Base-by-base conservation (phyloP, 1,140 invertebrate genomes). In the Proctacanthus coquilletti region DNA sequence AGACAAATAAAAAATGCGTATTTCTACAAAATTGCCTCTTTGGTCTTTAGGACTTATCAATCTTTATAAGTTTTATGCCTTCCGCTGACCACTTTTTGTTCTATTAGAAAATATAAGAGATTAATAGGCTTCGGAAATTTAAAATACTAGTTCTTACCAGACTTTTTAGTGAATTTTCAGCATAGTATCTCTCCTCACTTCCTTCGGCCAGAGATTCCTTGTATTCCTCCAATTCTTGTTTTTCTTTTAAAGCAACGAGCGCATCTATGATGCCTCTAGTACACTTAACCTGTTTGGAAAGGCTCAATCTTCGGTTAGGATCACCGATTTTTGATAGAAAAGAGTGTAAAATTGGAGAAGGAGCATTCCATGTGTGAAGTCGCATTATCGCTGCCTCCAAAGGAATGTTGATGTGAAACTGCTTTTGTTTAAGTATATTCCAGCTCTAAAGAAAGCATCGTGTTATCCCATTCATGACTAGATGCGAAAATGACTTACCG, bases 381-480 rank as follows among this genome's bases (percentile, higher is more conserved):
- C 57, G 46, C 1, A 52, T 40, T 10, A 60, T 47, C 5, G 53
- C 56, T 11, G 47, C 27, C 0, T 54, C 41, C n/a, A 60, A 35
- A 17, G 59, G 49, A 14, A 60, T 52, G 33, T 52, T 58, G 2
- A 60, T 60, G 36, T 58, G 54, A 11, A 55, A 60, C 43, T 53
- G 54, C 32, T 53, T 57, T 4, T 49, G 43, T 18, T 60, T 60
- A 4, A 60, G 41, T 0, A 49, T 47, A 44, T 53, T 41, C 53
- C 54, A 58, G 11, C 42, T 47, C 42, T 57, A 45, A 4, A 52
- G 43, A 36, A 4, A 13, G 13, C 6, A 6, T 9, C 9, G 8
- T 4, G 15, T 14, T 21, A 9, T 15, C 4, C 6, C 13, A 15
- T 35, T 10, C 11, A 35, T 6, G 9, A n/a, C n/a, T n/a, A n/a